Percentiles rank a stretch among this genome's conserved stretches.
These are phyloP conservation scores for Lontra canadensis DNA, from an alignment of 2,113 vertebrate genomes.

Conservation along the genomic window DNA sequence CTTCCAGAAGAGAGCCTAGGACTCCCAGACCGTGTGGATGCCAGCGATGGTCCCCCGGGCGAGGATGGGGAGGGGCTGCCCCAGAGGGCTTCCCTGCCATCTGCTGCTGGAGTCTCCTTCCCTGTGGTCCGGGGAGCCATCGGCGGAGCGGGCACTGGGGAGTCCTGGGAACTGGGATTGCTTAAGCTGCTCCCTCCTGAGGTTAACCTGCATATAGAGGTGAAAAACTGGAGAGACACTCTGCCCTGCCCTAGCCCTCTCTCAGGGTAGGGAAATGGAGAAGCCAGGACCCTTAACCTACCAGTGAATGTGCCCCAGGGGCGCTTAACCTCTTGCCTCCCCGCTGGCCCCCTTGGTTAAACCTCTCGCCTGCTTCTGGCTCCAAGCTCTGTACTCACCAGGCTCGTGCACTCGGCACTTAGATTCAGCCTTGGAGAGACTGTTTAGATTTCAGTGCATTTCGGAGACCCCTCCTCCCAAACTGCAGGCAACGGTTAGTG, in stretches of 20 bases:
- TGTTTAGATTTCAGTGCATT: background rate
- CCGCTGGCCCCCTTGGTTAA: background rate
- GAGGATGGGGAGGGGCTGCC: background rate
- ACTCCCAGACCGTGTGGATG: background rate
- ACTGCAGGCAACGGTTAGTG: background rate
- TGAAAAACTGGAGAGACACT: background rate
- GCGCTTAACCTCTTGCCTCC: background rate
- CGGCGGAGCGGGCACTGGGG: background rate
- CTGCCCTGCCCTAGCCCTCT: background rate
- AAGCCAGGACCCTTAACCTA: background rate
- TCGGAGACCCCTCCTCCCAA: background rate
- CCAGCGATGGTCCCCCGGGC: background rate
- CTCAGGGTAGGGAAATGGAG: background rate
- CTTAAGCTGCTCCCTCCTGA: background rate
- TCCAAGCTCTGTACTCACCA: background rate
- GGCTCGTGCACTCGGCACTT: background rate
- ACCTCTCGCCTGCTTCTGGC: background rate
- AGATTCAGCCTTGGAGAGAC: background rate
- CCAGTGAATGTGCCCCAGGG: background rate
- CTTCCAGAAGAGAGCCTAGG: background rate
- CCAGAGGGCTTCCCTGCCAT: slow-evolving; percentile 45
- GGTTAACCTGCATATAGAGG: background rate
- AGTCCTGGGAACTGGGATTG: slow-evolving; percentile 56
- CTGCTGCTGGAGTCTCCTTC: background rate
- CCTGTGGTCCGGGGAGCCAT: background rate